Conservation (phyloP, 2,113 vertebrate species). For the Gambusia affinis region DNA sequence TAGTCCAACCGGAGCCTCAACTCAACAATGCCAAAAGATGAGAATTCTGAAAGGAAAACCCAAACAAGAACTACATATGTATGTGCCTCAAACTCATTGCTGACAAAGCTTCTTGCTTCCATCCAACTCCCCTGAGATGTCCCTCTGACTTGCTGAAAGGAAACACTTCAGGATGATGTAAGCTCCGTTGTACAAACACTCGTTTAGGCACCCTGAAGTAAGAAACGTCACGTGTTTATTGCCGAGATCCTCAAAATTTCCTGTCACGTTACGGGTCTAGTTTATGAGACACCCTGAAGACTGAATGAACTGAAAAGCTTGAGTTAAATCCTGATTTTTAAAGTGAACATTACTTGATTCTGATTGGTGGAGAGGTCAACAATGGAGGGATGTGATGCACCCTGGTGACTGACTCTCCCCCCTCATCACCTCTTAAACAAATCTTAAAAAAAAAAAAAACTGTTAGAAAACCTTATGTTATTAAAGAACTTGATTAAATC, state of each 20-base stretch:
- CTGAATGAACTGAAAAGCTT: background rate
- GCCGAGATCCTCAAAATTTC: background rate
- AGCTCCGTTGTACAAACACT: background rate
- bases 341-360: background rate
- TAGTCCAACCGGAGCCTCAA: too few species aligned
- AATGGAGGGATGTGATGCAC: constrained; percentile 17
- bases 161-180: background rate
- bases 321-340: background rate
- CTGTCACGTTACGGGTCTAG: background rate
- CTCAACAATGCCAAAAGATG: too few species aligned
- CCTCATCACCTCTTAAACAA: constrained; percentile 1
- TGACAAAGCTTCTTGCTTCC: too few species aligned
- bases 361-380: background rate
- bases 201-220: background rate
- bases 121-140: too few species aligned
- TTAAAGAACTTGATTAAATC: background rate
- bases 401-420: background rate
- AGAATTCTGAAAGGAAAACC: too few species aligned
- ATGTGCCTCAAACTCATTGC: too few species aligned
- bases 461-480: background rate
- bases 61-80: too few species aligned
- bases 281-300: background rate
- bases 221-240: background rate
- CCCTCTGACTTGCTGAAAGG: too few species aligned
- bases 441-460: background rate